Evolutionary conservation across 2,113 vertebrate genomes (phyloP).

Genomic region (Microcebus griseorufus): DNA sequence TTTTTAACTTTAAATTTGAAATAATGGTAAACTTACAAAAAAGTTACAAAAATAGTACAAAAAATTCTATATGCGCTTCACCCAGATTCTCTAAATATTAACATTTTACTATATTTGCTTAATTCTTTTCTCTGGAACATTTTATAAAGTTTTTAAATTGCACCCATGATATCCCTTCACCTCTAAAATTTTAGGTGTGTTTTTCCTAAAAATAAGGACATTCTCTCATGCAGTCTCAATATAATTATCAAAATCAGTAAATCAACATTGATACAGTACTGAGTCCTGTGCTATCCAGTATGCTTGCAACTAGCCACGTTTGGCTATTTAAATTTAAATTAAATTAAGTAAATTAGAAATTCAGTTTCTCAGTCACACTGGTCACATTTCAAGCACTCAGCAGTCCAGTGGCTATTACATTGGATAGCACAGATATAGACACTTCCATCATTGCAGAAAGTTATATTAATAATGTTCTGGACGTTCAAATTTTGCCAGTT

Average conservation of each 20-base stretch:
- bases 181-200: not conserved
- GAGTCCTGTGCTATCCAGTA: not conserved
- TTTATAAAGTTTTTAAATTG: not conserved
- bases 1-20: conserved; percentile 38
- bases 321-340: conserved; percentile 36
- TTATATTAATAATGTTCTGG: not conserved
- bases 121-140: conserved; percentile 12
- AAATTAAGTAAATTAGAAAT: conserved; percentile 19
- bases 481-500: not conserved
- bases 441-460: not conserved
- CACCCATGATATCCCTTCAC: not conserved
- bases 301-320: not conserved
- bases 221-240: not conserved
- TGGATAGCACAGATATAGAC: not conserved
- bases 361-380: not conserved
- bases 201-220: not conserved
- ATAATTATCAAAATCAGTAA: not conserved
- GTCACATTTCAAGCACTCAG: not conserved
- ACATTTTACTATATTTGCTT: not conserved
- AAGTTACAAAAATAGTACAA: not conserved
- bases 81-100: not conserved
- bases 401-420: not conserved
- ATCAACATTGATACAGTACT: not conserved
- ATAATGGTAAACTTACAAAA: not conserved
- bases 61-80: not conserved